Evolutionary conservation across 2,113 vertebrate genomes (phyloP).

Genomic region (human (Homo sapiens)): GRCh38 chr14:97498501-97499000

Average conservation of each 20-base stretch:
- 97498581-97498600: rapidly evolving
- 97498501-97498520: rapidly evolving
- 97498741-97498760: background rate
- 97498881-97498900: background rate
- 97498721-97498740: rapidly evolving
- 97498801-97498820: background rate
- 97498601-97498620: background rate
- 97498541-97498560: background rate
- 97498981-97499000: background rate
- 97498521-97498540: too few species aligned
- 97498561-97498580: rapidly evolving
- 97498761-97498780: background rate
- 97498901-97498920: too few species aligned
- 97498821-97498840: too few species aligned
- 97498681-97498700: background rate
- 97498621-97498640: background rate
- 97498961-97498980: background rate
- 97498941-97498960: rapidly evolving
- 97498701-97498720: background rate
- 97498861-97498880: background rate
- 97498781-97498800: rapidly evolving
- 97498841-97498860: background rate
- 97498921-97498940: background rate
- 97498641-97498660: background rate
- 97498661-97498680: rapidly evolving